Evolutionary conservation across 2,113 vertebrate species (phyloP), one percentile per base, ranked within the genome.

Genomic region (Chitala chitala): DNA sequence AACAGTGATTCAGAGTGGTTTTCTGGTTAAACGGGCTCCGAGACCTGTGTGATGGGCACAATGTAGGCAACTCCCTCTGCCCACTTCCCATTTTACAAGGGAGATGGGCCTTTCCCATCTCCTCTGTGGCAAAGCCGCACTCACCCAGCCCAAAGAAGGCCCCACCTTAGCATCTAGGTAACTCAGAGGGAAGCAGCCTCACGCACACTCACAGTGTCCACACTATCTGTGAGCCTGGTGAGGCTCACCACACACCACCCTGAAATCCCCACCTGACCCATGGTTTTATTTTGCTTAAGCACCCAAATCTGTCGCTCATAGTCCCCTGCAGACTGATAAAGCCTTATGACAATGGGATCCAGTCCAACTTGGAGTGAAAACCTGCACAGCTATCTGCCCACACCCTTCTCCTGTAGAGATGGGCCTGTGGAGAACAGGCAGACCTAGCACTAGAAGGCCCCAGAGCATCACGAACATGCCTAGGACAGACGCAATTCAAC

Each of bases 401-500:
- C 46, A 48, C 5, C 5, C 9, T 9, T 48, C 5, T 48, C 46
- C 46, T 5, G 46, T 48, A 48, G 9, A 48, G 9, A 48, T 9
- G 5, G 46, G 46, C 46, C 46, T 48, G 2, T 17, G 38, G 59
- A 63, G 59, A 63, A 63, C 59, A n/a, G 4, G 31, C 24, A 17
- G 24, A 10, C 9, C 24, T 63, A 36, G 58, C 26, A 9, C 9
- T 44, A 22, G 64, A 24, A 29, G 64, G 64, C 24, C 5, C 9
- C 5, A 9, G 46, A 48, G 46, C 5, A 9, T 7, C 46, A 9
- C 64, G 20, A 36, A 40, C 17, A 26, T 40, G 75, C 70, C 38
- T 22, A 64, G 61, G 75, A 69, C 78, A 79, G 77, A 77, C 76
- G 76, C 83, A 80, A 82, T 46, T 78, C 31, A 86, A 77, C 79